Conservation (phyloP, 2,113 vertebrate species). For the Mirza zaza region DNA sequence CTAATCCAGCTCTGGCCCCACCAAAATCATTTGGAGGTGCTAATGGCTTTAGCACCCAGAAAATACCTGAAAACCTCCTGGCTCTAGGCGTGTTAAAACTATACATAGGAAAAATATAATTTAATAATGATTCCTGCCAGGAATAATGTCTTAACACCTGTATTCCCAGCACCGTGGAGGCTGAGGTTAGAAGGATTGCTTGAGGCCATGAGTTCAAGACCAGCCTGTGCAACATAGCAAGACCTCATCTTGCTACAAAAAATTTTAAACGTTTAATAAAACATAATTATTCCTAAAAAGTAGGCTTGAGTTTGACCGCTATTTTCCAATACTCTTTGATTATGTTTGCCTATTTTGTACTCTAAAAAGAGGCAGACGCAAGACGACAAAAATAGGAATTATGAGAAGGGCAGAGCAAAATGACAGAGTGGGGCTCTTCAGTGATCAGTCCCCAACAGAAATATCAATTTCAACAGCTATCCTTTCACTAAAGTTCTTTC, state of each 20-base stretch:
- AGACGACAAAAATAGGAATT: neutral
- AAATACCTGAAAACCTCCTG: too few relatives aligned
- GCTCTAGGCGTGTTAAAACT: neutral
- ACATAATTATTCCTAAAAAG: neutral
- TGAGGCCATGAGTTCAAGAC: too few relatives aligned
- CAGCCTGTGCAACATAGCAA: too few relatives aligned
- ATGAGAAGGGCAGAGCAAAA: neutral
- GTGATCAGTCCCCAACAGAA: neutral
- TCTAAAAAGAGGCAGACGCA: neutral
- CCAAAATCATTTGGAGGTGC: rapidly evolving
- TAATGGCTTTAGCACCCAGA: too few relatives aligned
- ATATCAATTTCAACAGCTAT: neutral
- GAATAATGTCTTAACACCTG: too few relatives aligned
- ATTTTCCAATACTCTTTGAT: neutral
- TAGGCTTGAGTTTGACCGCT: neutral
- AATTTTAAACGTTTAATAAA: too few relatives aligned
- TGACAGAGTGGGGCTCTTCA: neutral
- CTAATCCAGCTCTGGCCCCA: neutral
- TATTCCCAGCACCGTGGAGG: too few relatives aligned
- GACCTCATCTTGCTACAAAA: too few relatives aligned
- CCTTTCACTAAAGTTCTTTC: neutral
- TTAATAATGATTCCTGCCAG: neutral
- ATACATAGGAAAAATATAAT: neutral
- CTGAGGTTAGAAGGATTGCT: too few relatives aligned
- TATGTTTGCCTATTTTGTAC: neutral